These are phyloP conservation scores for Prionace glauca DNA, from an alignment of 2,797 vertebrate genomes.

Conservation along the genomic window DNA sequence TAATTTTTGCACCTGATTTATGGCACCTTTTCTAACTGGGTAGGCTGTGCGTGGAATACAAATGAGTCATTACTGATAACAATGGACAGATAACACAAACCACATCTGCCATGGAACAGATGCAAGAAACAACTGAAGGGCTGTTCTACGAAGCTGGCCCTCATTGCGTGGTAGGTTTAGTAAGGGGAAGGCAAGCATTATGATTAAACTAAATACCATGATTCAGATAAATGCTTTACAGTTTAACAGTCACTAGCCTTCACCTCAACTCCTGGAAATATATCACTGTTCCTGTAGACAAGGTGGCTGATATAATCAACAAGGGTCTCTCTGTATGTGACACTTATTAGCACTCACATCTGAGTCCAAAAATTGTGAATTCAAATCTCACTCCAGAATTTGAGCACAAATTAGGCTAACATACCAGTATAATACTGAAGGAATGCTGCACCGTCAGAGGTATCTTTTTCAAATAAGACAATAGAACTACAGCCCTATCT, in stretches of 20 bases:
- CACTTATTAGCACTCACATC: neutral
- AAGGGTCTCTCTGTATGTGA: neutral
- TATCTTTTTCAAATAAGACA: neutral
- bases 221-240: too few relatives aligned
- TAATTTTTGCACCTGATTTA: constrained; percentile 13
- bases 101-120: neutral
- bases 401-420: neutral
- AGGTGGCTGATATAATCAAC: neutral
- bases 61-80: neutral
- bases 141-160: neutral
- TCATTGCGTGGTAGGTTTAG: neutral
- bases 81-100: neutral
- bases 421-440: neutral
- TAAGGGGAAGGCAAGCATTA: neutral
- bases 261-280: neutral
- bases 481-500: neutral
- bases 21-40: neutral
- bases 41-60: neutral
- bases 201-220: neutral
- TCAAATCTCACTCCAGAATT: neutral
- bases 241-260: neutral
- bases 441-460: neutral
- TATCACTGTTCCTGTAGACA: neutral
- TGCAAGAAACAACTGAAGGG: neutral
- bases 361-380: neutral